Percentiles rank a stretch among this genome's conserved stretches.
Evolutionary conservation across 1,140 invertebrate genomes (phyloP).

Genomic region (Saccostrea cuccullata): DNA sequence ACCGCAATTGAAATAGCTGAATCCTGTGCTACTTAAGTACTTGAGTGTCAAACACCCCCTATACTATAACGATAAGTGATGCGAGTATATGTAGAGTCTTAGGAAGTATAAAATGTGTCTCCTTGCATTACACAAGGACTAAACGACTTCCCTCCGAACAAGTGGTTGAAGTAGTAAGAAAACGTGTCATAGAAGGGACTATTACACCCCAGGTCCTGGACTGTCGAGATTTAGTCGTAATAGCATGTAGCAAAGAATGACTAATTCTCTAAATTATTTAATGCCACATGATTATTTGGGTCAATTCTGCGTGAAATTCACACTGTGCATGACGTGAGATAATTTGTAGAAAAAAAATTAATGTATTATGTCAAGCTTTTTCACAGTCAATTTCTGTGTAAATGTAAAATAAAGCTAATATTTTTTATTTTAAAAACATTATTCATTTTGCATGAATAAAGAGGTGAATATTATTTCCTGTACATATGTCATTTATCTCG

Average conservation of each 20-base stretch:
- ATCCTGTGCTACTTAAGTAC: slow-evolving; percentile 10
- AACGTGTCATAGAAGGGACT: neutral
- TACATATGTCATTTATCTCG: too few relatives aligned
- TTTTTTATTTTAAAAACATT: neutral
- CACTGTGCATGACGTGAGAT: slow-evolving; percentile 15
- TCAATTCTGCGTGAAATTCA: slow-evolving; percentile 32
- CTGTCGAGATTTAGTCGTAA: neutral
- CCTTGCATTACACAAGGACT: slow-evolving; percentile 22
- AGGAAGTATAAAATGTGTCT: slow-evolving; percentile 30
- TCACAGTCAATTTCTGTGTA: neutral
- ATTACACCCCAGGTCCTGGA: slow-evolving; percentile 13
- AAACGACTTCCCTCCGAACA: slow-evolving; percentile 21
- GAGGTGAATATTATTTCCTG: too few relatives aligned
- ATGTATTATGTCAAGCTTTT: slow-evolving; percentile 14
- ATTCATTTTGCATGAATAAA: too few relatives aligned
- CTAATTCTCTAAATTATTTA: slow-evolving; percentile 26
- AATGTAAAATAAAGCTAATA: neutral
- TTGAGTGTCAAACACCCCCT: slow-evolving; percentile 29
- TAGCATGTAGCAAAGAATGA: slow-evolving; percentile 23
- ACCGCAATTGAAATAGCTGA: slow-evolving; percentile 27
- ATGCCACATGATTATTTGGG: slow-evolving; percentile 22
- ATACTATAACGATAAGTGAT: slow-evolving; percentile 27
- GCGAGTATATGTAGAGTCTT: neutral
- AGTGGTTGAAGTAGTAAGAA: slow-evolving; percentile 12
- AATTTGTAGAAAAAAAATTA: neutral